These are phyloP conservation scores for Lynx canadensis DNA, from an alignment of 2,113 vertebrate species.

Conservation along the genomic window DNA sequence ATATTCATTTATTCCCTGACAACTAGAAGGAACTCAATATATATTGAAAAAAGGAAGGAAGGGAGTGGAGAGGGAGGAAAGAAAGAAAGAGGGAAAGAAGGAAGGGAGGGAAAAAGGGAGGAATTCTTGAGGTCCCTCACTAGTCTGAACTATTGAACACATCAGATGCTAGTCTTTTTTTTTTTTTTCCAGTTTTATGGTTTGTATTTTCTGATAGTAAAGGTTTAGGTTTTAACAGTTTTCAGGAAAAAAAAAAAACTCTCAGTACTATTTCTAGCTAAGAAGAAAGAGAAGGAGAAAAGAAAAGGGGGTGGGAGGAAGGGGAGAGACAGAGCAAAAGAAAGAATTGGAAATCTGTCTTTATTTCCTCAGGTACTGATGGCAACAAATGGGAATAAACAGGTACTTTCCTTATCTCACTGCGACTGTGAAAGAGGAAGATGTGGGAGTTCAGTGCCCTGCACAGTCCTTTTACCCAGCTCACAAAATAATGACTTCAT, in stretches of 20 bases:
- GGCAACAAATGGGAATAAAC: conserved; percentile 62
- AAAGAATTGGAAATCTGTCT: conserved; percentile 24
- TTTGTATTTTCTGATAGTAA: conserved; percentile 12
- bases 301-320: background rate
- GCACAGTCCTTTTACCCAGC: background rate
- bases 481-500: conserved; percentile 20
- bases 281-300: background rate
- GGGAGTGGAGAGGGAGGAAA: too few relatives aligned
- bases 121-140: background rate
- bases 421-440: conserved; percentile 16
- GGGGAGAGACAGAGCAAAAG: background rate
- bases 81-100: too few relatives aligned
- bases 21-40: background rate
- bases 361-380: conserved; percentile 55
- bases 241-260: background rate
- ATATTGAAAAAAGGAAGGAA: background rate
- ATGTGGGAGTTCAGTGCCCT: background rate
- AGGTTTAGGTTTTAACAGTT: background rate
- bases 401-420: background rate
- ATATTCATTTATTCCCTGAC: background rate
- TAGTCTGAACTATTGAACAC: background rate
- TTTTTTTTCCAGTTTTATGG: background rate
- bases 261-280: background rate
- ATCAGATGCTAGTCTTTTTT: background rate
- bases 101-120: background rate